Evolutionary conservation across 1,140 invertebrate species (phyloP).

Genomic region (Notospermus geniculatus): DNA sequence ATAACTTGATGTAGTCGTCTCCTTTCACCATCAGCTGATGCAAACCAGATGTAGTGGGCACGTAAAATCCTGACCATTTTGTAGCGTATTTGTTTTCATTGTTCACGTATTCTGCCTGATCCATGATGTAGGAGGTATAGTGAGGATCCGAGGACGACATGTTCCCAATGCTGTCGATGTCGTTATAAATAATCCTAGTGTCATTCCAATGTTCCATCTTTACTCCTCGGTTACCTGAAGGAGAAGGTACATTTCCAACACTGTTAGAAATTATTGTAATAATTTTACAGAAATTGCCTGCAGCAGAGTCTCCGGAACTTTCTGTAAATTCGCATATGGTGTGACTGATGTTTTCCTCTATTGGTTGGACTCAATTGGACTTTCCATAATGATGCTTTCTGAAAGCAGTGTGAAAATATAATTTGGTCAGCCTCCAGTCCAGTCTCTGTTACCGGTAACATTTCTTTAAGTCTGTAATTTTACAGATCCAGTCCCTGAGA

Average conservation of each 20-base stretch:
- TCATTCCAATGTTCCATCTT: slow-evolving; percentile 12
- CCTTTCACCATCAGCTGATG: slow-evolving; percentile 19
- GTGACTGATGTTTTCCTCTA: too few relatives aligned
- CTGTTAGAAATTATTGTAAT: neutral
- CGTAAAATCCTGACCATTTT: slow-evolving; percentile 16
- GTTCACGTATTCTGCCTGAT: slow-evolving; percentile 6
- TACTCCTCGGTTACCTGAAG: too few relatives aligned
- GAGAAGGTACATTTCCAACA: neutral
- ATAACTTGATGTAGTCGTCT: slow-evolving; percentile 19
- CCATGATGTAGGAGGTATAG: slow-evolving; percentile 10
- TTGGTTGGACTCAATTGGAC: too few relatives aligned
- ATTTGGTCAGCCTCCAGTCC: too few relatives aligned
- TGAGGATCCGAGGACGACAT: slow-evolving; percentile 10
- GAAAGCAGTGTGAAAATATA: too few relatives aligned
- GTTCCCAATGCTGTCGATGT: slow-evolving; percentile 11
- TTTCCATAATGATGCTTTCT: too few relatives aligned
- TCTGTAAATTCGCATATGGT: too few relatives aligned
- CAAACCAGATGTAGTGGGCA: slow-evolving; percentile 16
- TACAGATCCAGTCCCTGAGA: too few relatives aligned
- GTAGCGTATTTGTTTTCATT: slow-evolving; percentile 7
- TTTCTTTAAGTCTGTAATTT: too few relatives aligned
- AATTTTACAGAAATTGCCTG: too few relatives aligned
- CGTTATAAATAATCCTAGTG: slow-evolving; percentile 9
- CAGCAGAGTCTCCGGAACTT: too few relatives aligned
- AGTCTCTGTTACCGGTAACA: too few relatives aligned